These are phyloP conservation scores for Fistularia commersonii DNA, from an alignment of 2,797 vertebrate genomes.

Conservation along the genomic window DNA sequence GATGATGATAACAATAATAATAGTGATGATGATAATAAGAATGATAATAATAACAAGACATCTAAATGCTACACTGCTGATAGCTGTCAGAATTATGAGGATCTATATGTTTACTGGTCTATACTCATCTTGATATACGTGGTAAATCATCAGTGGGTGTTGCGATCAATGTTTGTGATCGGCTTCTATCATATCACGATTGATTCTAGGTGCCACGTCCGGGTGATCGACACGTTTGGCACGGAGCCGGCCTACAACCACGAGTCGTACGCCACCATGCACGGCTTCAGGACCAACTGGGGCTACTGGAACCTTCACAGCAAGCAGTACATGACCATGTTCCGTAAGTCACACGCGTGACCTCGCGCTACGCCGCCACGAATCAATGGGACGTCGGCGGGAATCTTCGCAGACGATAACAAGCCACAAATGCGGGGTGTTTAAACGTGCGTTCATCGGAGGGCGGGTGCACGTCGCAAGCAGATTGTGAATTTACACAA, in stretches of 20 bases:
- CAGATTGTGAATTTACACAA: conserved; percentile 27
- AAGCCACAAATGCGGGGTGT: background rate
- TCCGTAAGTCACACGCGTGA: conserved; percentile 52
- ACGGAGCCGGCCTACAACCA: conserved; percentile 96
- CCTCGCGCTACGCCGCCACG: background rate
- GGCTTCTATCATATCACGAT: conserved; percentile 6
- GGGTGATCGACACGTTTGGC: conserved; percentile 95
- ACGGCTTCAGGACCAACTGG: conserved; percentile 95
- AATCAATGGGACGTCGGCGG: background rate
- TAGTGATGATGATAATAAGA: no score
- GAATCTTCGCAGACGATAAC: background rate
- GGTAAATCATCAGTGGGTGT: no score
- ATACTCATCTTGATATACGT: no score
- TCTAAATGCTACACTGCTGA: no score
- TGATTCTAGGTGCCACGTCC: conserved; percentile 85
- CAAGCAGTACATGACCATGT: conserved; percentile 98
- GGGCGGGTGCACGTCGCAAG: background rate
- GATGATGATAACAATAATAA: no score
- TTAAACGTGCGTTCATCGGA: background rate
- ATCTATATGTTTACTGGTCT: no score
- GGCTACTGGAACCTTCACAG: conserved; percentile 96
- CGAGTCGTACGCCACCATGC: conserved; percentile 90
- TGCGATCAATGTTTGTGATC: no score
- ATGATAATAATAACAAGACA: no score
- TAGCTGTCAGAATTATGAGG: no score